A percentile compares a stretch with the other conserved stretches of the same genome.
phyloP scores from a whole-genome alignment of 2,113 vertebrate species.

The Oryctolagus cuniculus region mOryCun1.1 NC_091445.1:38998001-38998500 shows the following conservation, averaged over 20 bases:
- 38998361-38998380: background rate
- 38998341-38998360: background rate
- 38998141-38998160: background rate
- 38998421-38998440: too few relatives aligned
- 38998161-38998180: background rate
- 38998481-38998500: background rate
- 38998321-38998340: background rate
- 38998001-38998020: background rate
- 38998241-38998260: background rate
- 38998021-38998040: background rate
- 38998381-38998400: background rate
- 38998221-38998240: background rate
- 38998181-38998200: background rate
- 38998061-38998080: background rate
- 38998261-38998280: background rate
- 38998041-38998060: background rate
- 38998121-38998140: background rate
- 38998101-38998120: background rate
- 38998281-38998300: background rate
- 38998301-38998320: background rate
- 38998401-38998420: background rate
- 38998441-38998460: background rate
- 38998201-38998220: background rate
- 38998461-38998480: background rate
- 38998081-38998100: background rate